A percentile compares a stretch with the other conserved stretches of the same genome.
These are phyloP conservation scores for Acanthisitta chloris DNA, from an alignment of 2,113 vertebrate genomes.

Conservation along the genomic window DNA sequence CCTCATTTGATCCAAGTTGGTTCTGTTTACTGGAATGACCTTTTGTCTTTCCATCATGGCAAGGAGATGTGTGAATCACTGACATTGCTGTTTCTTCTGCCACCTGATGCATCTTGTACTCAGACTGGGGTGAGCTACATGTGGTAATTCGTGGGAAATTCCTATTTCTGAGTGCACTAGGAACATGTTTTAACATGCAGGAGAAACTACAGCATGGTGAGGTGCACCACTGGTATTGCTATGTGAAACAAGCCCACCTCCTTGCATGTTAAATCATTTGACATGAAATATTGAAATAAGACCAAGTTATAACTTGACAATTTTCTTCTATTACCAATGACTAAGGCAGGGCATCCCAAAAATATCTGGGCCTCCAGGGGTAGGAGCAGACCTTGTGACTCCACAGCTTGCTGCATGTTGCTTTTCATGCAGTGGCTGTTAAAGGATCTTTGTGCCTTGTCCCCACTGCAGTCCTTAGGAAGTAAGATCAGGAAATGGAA, in stretches of 20 bases:
- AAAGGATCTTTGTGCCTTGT: constrained; percentile 34
- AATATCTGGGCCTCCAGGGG: neutral
- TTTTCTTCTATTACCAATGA: neutral
- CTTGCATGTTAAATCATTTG: neutral
- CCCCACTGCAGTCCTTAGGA: neutral
- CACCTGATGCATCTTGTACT: neutral
- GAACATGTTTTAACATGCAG: neutral
- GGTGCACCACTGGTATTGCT: neutral
- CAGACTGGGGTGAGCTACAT: accelerated
- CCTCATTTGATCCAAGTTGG: neutral
- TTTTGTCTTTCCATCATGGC: neutral
- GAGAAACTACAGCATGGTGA: neutral
- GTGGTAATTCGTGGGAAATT: neutral
- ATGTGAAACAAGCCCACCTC: neutral
- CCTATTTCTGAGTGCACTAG: neutral
- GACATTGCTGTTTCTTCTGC: neutral
- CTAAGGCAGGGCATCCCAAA: neutral
- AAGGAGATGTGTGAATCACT: neutral
- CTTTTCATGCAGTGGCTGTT: constrained; percentile 3
- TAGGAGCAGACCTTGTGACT: constrained; percentile 14
- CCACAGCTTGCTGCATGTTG: neutral
- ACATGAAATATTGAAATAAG: neutral
- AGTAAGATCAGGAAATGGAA: constrained; percentile 23
- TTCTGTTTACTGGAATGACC: neutral
- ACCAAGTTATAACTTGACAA: neutral